Conservation (phyloP, 1,140 invertebrate species). For the Hyphantria cunea region DNA sequence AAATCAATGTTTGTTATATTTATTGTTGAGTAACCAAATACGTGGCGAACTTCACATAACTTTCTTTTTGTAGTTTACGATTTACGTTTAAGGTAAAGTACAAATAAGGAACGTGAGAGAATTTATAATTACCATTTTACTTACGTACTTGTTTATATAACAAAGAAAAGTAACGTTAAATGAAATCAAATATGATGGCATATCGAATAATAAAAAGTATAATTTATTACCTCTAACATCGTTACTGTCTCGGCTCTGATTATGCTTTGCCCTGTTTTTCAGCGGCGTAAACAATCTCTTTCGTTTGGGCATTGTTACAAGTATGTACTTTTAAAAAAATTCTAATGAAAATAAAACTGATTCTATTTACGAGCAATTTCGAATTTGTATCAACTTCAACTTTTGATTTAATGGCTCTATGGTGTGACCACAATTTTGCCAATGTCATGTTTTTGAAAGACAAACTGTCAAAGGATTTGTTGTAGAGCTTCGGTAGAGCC, state of each 20-base stretch:
- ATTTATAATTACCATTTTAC: too few species aligned
- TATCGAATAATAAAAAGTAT: conserved; percentile 5
- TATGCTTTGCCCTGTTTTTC: conserved; percentile 42
- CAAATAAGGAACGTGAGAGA: too few species aligned
- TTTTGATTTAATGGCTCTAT: too few species aligned
- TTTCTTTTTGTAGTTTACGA: conserved; percentile 16
- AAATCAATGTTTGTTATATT: too few species aligned
- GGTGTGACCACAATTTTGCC: too few species aligned
- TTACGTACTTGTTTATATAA: too few species aligned
- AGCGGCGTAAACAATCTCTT: conserved; percentile 61
- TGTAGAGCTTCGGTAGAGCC: too few species aligned
- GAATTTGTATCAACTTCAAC: conserved; percentile 18
- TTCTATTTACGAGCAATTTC: conserved; percentile 7
- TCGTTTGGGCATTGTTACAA: conserved; percentile 56
- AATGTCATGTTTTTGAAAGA: too few species aligned
- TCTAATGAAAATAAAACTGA: conserved; percentile 31
- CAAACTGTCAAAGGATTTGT: too few species aligned
- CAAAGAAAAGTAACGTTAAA: too few species aligned
- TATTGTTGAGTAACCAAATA: not conserved
- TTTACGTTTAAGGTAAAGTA: not conserved
- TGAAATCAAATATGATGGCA: not conserved
- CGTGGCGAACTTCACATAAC: conserved; percentile 3
- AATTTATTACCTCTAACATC: conserved; percentile 22
- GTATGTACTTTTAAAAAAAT: conserved; percentile 2
- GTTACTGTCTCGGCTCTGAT: conserved; percentile 20